Evolutionary conservation across 2,113 vertebrate species (phyloP).

Genomic region (Centropristis striata): DNA sequence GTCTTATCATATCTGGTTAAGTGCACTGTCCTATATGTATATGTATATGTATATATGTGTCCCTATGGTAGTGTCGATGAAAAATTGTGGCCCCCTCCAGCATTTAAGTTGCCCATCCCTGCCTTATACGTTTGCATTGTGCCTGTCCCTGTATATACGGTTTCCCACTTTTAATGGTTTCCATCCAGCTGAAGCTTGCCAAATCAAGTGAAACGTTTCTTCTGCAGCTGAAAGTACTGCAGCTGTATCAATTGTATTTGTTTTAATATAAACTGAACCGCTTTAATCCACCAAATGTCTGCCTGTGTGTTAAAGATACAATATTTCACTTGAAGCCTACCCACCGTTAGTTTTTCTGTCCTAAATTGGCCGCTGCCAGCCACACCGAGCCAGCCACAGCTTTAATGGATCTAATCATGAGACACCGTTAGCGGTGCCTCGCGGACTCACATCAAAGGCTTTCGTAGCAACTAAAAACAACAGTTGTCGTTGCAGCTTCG

Average conservation of each 20-base stretch:
- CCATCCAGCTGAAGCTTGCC: background rate
- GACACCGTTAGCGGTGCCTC: background rate
- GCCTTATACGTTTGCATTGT: background rate
- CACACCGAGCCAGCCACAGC: background rate
- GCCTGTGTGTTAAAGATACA: background rate
- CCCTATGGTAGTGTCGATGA: too few relatives aligned
- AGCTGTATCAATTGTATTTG: background rate
- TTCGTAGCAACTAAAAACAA: background rate
- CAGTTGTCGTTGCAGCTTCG: background rate
- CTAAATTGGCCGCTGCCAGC: conserved; percentile 7
- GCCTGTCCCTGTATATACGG: too few relatives aligned
- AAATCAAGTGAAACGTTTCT: background rate
- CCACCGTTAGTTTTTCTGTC: conserved; percentile 21
- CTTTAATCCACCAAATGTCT: background rate
- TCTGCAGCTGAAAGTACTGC: conserved; percentile 21
- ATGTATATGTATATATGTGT: too few relatives aligned
- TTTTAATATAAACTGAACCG: background rate
- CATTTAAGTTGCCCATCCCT: too few relatives aligned
- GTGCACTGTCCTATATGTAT: too few relatives aligned
- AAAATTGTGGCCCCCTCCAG: too few relatives aligned
- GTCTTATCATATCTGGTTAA: too few relatives aligned
- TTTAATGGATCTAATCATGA: background rate
- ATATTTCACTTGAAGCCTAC: conserved; percentile 10
- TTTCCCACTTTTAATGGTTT: background rate
- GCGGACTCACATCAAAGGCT: background rate